Percentiles rank a stretch among this genome's conserved stretches.
Evolutionary conservation across 2,888 invertebrate genomes (phyloP).

Genomic region (Xylota segnis): DNA sequence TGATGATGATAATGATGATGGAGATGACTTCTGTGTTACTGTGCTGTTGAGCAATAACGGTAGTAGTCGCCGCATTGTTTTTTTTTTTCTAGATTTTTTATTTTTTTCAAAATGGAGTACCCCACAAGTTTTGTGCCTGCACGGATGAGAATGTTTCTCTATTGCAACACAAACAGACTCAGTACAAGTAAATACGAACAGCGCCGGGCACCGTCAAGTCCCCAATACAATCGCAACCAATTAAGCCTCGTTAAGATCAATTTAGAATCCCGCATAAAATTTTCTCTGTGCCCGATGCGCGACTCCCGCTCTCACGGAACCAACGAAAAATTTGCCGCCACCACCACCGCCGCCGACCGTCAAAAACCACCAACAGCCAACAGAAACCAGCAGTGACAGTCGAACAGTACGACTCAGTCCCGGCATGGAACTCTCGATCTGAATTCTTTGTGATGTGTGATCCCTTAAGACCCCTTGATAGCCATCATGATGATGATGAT

Average conservation of each 20-base stretch:
- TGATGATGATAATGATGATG: constrained; percentile 59
- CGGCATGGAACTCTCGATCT: constrained; percentile 73
- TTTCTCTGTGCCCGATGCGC: constrained; percentile 74
- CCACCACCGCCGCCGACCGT: constrained; percentile 49
- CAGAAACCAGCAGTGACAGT: constrained; percentile 49
- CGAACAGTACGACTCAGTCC: constrained; percentile 43
- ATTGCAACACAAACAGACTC: constrained; percentile 61
- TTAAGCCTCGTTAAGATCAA: constrained; percentile 85
- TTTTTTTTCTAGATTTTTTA: constrained; percentile 38
- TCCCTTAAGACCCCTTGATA: constrained; percentile 76
- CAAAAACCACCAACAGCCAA: constrained; percentile 62
- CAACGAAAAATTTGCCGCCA: constrained; percentile 55
- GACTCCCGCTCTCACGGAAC: constrained; percentile 76
- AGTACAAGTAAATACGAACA: constrained; percentile 26
- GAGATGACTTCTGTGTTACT: constrained; percentile 68
- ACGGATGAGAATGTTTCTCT: constrained; percentile 64
- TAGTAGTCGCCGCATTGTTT: constrained; percentile 49
- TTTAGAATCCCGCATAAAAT: constrained; percentile 85
- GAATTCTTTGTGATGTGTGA: constrained; percentile 76
- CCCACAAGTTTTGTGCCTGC: constrained; percentile 50
- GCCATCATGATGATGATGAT: constrained; percentile 62
- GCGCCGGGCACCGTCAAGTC: constrained; percentile 74
- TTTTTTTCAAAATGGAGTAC: constrained; percentile 59
- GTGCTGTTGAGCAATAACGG: constrained; percentile 56
- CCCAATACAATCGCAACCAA: constrained; percentile 83